Evolutionary conservation across 2,888 invertebrate genomes (phyloP).

Genomic region (Agonopterix heracliana): DNA sequence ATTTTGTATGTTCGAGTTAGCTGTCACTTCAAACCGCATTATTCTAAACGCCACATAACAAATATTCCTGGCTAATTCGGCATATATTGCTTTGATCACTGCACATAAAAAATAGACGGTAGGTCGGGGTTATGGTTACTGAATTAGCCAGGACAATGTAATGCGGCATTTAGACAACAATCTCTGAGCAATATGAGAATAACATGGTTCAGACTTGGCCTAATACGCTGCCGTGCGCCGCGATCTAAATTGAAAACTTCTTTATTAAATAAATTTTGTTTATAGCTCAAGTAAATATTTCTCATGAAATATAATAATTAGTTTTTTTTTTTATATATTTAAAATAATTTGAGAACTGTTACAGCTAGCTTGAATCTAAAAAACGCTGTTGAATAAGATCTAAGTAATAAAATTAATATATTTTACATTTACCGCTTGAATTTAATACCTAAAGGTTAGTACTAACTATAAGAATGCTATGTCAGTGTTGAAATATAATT

Average conservation of each 20-base stretch:
- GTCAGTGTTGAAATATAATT: slow-evolving; percentile 51
- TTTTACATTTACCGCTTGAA: slow-evolving; percentile 49
- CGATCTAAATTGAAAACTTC: neutral
- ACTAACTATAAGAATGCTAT: slow-evolving; percentile 46
- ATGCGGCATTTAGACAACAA: too few relatives aligned
- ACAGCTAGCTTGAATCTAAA: slow-evolving; percentile 31
- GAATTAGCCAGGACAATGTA: too few relatives aligned
- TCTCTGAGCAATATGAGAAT: too few relatives aligned
- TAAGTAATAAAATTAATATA: slow-evolving; percentile 22
- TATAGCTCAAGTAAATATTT: neutral
- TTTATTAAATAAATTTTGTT: neutral
- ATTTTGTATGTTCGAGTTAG: slow-evolving; percentile 25
- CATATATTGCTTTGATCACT: neutral
- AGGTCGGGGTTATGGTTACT: too few relatives aligned
- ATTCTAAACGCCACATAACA: too few relatives aligned
- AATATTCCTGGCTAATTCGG: too few relatives aligned
- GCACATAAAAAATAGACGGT: neutral
- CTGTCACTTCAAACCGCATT: slow-evolving; percentile 21
- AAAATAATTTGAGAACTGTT: slow-evolving; percentile 14
- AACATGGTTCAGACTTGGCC: too few relatives aligned
- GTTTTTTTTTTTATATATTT: neutral
- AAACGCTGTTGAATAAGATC: slow-evolving; percentile 34
- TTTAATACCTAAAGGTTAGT: slow-evolving; percentile 43
- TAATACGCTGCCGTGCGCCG: too few relatives aligned
- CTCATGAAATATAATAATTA: neutral